Percentiles rank a stretch among this genome's conserved stretches.
phyloP scores from a whole-genome alignment of 2,888 invertebrate species.

The Nomada goodeniana region DNA sequence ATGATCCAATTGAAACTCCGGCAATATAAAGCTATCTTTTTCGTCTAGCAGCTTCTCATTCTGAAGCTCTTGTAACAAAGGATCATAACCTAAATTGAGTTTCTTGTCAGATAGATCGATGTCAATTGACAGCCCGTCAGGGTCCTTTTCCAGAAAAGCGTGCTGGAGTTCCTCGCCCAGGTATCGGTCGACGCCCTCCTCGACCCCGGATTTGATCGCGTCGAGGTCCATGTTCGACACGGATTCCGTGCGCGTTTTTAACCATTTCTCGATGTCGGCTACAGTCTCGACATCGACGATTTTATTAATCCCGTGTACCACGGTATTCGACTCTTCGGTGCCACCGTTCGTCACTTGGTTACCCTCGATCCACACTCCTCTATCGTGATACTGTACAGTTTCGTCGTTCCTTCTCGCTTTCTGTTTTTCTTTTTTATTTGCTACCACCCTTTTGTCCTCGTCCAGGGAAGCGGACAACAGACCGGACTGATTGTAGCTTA shows the following conservation, averaged over 20 bases:
- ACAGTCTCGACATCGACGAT: conserved; percentile 70
- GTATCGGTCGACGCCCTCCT: conserved; percentile 76
- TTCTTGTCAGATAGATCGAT: conserved; percentile 78
- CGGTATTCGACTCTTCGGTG: conserved; percentile 3
- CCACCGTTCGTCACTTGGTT: conserved; percentile 6
- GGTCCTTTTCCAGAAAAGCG: conserved; percentile 76
- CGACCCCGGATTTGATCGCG: conserved; percentile 73
- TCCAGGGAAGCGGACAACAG: conserved; percentile 49
- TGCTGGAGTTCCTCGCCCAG: conserved; percentile 77
- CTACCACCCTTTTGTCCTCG: conserved; percentile 52
- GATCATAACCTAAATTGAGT: conserved; percentile 76
- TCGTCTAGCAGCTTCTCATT: conserved; percentile 78
- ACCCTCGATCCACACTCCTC: conserved; percentile 32
- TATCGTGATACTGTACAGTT: conserved; percentile 17
- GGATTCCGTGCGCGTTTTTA: conserved; percentile 78
- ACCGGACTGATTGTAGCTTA: conserved; percentile 42
- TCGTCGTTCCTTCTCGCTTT: conserved; percentile 25
- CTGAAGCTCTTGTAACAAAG: conserved; percentile 77
- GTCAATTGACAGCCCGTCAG: conserved; percentile 75
- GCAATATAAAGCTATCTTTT: conserved; percentile 78
- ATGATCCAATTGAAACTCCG: conserved; percentile 80
- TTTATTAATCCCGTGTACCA: conserved; percentile 40
- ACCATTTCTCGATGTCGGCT: conserved; percentile 81
- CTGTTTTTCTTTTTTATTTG: conserved; percentile 59
- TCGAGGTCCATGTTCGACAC: conserved; percentile 79